phyloP scores from a whole-genome alignment of 2,888 invertebrate species.

The Atethmia centrago region DNA sequence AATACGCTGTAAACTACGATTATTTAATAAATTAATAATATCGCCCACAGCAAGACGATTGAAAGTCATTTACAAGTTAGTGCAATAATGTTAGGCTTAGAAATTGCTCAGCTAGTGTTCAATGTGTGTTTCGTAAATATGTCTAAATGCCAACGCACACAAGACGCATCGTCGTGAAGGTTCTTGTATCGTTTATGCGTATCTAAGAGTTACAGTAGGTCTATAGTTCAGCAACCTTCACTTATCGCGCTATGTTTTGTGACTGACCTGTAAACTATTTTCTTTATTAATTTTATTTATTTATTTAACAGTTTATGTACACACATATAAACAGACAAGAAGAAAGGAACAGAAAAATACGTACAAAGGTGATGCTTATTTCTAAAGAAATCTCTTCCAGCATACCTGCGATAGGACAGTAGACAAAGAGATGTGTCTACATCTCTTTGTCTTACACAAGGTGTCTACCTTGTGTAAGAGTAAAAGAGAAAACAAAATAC shows the following conservation, averaged over 20 bases:
- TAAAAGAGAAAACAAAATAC: too few species aligned
- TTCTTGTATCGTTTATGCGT: constrained; percentile 65
- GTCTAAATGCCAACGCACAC: constrained; percentile 83
- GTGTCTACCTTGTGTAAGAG: too few species aligned
- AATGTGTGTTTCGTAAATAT: constrained; percentile 81
- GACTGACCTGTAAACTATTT: constrained; percentile 11
- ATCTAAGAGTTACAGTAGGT: constrained; percentile 48
- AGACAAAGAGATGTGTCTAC: too few species aligned
- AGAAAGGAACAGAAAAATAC: too few species aligned
- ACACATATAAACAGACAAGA: too few species aligned
- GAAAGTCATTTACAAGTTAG: constrained; percentile 62
- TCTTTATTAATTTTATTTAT: neutral
- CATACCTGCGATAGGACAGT: too few species aligned
- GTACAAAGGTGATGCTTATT: too few species aligned
- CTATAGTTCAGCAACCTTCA: constrained; percentile 67
- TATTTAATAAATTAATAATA: neutral
- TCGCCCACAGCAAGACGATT: neutral
- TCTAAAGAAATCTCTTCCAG: too few species aligned
- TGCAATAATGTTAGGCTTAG: constrained; percentile 72
- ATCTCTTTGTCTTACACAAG: too few species aligned
- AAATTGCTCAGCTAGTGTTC: constrained; percentile 74
- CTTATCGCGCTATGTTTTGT: constrained; percentile 48
- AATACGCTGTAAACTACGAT: neutral
- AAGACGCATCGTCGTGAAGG: constrained; percentile 69
- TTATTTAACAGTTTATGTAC: too few species aligned